A percentile compares a stretch with the other conserved stretches of the same genome.
Conservation (phyloP, 2,797 vertebrate genomes). For the Labeo calbasu region DNA sequence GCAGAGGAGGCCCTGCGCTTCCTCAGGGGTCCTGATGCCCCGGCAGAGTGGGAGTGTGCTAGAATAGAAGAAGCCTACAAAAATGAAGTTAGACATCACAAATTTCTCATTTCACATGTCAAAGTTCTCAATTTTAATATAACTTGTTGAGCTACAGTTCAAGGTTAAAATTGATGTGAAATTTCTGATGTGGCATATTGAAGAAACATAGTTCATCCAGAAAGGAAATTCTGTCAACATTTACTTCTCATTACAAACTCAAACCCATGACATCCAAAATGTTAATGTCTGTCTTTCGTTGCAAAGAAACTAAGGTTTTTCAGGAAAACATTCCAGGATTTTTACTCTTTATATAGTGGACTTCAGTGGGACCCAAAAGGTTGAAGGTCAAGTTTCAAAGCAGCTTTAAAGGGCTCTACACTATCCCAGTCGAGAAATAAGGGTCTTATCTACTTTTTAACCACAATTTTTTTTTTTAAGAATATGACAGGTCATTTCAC, state of each 20-base stretch:
- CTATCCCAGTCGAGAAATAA: too few relatives aligned
- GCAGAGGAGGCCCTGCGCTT: constrained; percentile 83
- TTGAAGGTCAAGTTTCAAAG: too few relatives aligned
- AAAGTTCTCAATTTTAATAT: neutral
- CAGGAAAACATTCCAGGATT: too few relatives aligned
- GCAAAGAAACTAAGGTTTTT: too few relatives aligned
- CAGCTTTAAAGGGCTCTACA: too few relatives aligned
- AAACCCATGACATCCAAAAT: neutral
- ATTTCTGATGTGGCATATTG: neutral
- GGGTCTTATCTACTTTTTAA: too few relatives aligned
- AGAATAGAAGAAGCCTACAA: constrained; percentile 76
- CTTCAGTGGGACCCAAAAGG: too few relatives aligned
- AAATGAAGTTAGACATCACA: constrained; percentile 77
- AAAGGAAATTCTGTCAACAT: neutral
- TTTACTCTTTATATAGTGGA: too few relatives aligned
- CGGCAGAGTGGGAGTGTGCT: constrained; percentile 81
- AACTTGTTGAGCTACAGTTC: neutral
- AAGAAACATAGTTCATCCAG: neutral
- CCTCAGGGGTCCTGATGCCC: constrained; percentile 82
- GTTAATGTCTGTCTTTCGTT: too few relatives aligned
- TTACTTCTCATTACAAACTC: neutral
- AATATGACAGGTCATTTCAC: too few relatives aligned
- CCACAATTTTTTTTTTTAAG: too few relatives aligned
- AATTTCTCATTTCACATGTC: neutral
- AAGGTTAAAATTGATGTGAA: neutral